phyloP scores from a whole-genome alignment of 2,888 invertebrate genomes.

The Teinopalpus imperialis region DNA sequence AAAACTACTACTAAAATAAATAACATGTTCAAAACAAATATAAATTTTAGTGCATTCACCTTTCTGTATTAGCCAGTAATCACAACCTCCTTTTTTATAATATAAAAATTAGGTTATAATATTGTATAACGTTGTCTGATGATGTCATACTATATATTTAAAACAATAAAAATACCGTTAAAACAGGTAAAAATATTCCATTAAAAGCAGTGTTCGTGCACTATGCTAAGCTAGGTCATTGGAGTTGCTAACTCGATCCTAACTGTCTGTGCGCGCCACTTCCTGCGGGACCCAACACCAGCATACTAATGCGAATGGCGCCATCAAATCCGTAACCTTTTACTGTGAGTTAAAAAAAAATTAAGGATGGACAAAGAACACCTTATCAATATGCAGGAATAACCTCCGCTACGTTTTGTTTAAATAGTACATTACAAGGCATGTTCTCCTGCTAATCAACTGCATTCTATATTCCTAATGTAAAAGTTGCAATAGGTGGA shows the following conservation, averaged over 20 bases:
- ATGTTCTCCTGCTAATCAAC: no score
- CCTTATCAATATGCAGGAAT: slow-evolving; percentile 9
- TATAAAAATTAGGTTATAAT: no score
- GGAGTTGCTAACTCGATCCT: slow-evolving; percentile 40
- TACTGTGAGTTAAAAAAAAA: slow-evolving; percentile 12
- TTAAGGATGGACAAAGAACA: slow-evolving; percentile 3
- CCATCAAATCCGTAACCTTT: slow-evolving; percentile 24
- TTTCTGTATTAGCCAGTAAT: no score
- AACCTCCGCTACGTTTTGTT: neutral
- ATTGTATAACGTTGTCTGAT: no score
- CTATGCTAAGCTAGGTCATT: slow-evolving; percentile 35
- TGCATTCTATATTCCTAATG: no score
- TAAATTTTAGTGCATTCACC: no score
- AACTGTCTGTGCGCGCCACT: slow-evolving; percentile 37
- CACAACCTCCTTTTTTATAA: no score
- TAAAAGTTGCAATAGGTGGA: no score
- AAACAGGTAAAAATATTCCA: neutral
- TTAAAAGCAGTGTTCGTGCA: slow-evolving; percentile 14
- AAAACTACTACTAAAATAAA: no score
- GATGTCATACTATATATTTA: no score
- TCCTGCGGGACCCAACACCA: slow-evolving; percentile 32
- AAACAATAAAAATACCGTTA: neutral
- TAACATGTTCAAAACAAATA: no score
- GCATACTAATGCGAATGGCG: slow-evolving; percentile 37
- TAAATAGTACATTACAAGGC: neutral